Evolutionary conservation across 2,797 vertebrate genomes (phyloP).

Genomic region (Scarus forsteni): DNA sequence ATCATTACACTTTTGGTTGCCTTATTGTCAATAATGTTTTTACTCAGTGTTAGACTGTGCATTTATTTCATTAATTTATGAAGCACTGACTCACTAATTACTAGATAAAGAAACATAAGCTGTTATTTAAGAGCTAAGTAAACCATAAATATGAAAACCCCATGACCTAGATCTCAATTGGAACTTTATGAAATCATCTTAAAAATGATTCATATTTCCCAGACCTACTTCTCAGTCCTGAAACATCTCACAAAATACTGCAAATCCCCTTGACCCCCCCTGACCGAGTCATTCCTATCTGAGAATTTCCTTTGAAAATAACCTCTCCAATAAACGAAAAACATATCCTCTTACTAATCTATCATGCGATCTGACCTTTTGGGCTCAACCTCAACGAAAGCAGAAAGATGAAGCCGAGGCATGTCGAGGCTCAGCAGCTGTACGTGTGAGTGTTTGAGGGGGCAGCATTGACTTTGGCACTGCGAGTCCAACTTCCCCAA

Average conservation of each 20-base stretch:
- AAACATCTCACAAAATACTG: slow-evolving; percentile 36
- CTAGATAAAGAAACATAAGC: no score
- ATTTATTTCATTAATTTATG: no score
- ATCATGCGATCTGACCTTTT: slow-evolving; percentile 72
- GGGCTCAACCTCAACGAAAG: slow-evolving; percentile 69
- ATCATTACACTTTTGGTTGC: no score
- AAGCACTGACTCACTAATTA: no score
- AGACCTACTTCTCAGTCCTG: neutral
- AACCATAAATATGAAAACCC: no score
- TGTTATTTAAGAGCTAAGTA: no score
- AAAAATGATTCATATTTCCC: no score
- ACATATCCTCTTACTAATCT: slow-evolving; percentile 73
- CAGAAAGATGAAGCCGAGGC: slow-evolving; percentile 69
- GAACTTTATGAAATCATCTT: no score
- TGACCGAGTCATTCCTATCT: slow-evolving; percentile 60
- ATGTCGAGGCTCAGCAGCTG: slow-evolving; percentile 50
- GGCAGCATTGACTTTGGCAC: slow-evolving; percentile 75
- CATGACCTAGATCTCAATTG: no score
- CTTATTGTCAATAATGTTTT: no score
- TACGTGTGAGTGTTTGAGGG: slow-evolving; percentile 56
- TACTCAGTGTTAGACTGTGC: no score
- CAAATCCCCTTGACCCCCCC: slow-evolving; percentile 40
- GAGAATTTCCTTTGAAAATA: slow-evolving; percentile 71
- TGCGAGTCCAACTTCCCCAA: slow-evolving; percentile 69
- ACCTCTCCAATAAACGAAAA: slow-evolving; percentile 64